Conservation (phyloP, 37 sponge, comb jelly and placozoan genomes). For the Tethya wilhelma region DNA sequence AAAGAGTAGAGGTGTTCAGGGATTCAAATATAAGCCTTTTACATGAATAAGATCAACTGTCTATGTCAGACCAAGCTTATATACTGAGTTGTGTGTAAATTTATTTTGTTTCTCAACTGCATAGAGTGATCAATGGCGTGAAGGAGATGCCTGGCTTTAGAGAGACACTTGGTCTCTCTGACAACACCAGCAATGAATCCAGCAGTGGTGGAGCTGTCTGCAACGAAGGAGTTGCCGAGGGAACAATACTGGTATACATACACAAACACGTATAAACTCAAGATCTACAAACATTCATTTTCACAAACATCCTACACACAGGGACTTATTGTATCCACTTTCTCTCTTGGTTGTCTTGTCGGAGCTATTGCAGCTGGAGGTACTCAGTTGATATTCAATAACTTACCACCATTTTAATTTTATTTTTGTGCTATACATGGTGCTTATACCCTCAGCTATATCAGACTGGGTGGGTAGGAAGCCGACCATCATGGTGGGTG, state of each 20-base stretch:
- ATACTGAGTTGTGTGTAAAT: too few species aligned
- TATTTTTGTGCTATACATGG: not conserved
- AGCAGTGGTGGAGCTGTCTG: not conserved
- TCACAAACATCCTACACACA: not conserved
- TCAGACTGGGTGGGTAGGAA: conserved; percentile 72
- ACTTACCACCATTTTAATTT: not conserved
- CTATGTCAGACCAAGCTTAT: too few species aligned
- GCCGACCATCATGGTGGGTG: conserved; percentile 58
- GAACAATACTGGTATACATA: conserved; percentile 28
- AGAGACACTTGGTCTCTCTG: conserved; percentile 34
- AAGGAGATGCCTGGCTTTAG: conserved; percentile 69
- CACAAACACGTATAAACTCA: not conserved
- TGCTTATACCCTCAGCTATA: conserved; percentile 19
- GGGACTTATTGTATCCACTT: conserved; percentile 53
- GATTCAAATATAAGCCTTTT: too few species aligned
- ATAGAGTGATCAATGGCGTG: conserved; percentile 69
- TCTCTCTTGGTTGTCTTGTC: conserved; percentile 49
- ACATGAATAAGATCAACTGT: too few species aligned
- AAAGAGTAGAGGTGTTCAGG: too few species aligned
- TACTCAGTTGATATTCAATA: not conserved
- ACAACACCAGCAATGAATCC: not conserved
- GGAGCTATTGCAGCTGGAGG: conserved; percentile 74
- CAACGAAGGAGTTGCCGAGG: not conserved
- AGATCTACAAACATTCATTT: not conserved
- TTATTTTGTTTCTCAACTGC: too few species aligned